Evolutionary conservation across 2,888 invertebrate genomes (phyloP), one percentile per base, ranked within the genome.

Genomic region (Agrypnus murinus): DNA sequence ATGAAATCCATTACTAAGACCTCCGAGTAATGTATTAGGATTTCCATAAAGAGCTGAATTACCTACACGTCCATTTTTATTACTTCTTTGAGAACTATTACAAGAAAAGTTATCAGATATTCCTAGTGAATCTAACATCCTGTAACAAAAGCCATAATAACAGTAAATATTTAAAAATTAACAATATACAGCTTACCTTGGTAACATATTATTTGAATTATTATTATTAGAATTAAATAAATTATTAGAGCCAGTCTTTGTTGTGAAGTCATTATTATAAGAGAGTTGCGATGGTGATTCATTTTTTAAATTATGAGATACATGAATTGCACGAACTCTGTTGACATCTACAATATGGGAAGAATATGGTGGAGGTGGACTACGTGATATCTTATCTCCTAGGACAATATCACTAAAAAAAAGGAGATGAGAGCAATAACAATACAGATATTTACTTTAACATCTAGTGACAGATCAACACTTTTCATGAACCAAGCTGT

Each of bases 291-390:
- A 71, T 17, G 74, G 74, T 8, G 74, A 74, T 62, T 78, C 77
- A 59, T 72, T 73, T 58, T 78, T 79, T 36, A 66, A 58, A n/a
- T 72, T 72, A 40, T 74, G 72, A 38, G 64, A 70, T 34, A 75
- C 69, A 43, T 78, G 75, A 64, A 78, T 72, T 34, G 71, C 77
- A 40, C 78, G 77, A 34, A 76, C 67, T 68, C 79, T 71, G 46
- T 73, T 76, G n/a, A 73, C 71, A 53, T 80, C 80, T 8, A 78
- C 73, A 36, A 75, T 74, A 59, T 81, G 80, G 5, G 85, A 83
- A 34, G 84, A 84, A 76, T 86, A 86, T 4, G 87, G 87, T 1
- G 87, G 86, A 19, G 86, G 87, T 46, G 87, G 87, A 78, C 86
- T 86, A 76, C 84, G 78, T 36, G 78, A 79, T 55, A 72, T 71